phyloP scores from a whole-genome alignment of 2,888 invertebrate genomes.

The Acheta domesticus region DNA sequence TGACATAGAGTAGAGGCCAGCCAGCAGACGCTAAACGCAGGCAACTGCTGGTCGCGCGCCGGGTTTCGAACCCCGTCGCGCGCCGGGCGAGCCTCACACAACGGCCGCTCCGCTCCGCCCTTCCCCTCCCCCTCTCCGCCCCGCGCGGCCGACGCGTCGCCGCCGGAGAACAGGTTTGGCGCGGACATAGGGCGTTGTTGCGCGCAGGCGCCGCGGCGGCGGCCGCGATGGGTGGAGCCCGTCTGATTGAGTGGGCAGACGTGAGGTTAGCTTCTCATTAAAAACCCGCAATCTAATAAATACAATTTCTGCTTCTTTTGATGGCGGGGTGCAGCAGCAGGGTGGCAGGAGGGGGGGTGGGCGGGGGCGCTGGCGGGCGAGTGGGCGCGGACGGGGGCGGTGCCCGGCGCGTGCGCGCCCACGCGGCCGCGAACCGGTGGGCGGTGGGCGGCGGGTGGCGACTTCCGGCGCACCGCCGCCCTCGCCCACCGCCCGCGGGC shows the following conservation, averaged over 20 bases:
- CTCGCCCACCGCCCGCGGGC: neutral
- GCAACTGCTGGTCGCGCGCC: too few relatives aligned
- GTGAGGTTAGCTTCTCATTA: neutral
- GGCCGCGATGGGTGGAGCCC: neutral
- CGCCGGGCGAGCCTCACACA: too few relatives aligned
- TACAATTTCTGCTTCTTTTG: neutral
- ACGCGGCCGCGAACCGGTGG: neutral
- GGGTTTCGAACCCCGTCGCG: too few relatives aligned
- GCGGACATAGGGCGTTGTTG: conserved; percentile 1
- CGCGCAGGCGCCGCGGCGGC: neutral
- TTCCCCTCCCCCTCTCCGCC: neutral
- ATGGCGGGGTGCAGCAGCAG: neutral
- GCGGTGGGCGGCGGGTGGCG: neutral
- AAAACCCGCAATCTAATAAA: neutral
- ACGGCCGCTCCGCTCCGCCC: too few relatives aligned
- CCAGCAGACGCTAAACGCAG: too few relatives aligned
- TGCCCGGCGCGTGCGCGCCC: neutral
- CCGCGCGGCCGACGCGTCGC: neutral
- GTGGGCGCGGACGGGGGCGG: neutral
- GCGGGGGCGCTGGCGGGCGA: neutral
- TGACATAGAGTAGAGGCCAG: too few relatives aligned
- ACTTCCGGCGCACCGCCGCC: neutral
- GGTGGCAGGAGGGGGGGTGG: neutral
- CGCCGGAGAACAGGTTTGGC: neutral
- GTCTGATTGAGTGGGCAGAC: conserved; percentile 6